phyloP scores from a whole-genome alignment of 2,113 vertebrate genomes.

The Lagopus leucura region DNA sequence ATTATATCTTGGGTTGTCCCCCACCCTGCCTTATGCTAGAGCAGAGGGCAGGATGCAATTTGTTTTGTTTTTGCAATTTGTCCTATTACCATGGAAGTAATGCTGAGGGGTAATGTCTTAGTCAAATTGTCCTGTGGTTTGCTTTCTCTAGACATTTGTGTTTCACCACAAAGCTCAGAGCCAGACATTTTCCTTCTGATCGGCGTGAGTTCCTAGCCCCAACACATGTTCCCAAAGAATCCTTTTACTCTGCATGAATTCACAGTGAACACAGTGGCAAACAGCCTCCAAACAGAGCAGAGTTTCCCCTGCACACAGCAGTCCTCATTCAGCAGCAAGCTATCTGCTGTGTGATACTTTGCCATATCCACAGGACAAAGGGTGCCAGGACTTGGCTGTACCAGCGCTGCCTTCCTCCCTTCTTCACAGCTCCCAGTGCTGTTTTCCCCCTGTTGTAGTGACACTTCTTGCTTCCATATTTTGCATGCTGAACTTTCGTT shows the following conservation, averaged over 20 bases:
- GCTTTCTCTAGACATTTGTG: neutral
- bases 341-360: fast-evolving
- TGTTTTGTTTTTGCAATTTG: neutral
- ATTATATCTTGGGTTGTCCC: neutral
- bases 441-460: neutral
- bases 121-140: neutral
- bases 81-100: neutral
- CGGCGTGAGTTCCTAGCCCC: neutral
- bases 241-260: neutral
- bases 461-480: neutral
- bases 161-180: neutral
- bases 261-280: neutral
- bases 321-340: neutral
- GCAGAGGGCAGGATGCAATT: neutral
- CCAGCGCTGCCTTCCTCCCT: fast-evolving
- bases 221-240: fast-evolving
- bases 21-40: neutral
- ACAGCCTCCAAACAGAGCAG: neutral
- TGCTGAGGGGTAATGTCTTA: neutral
- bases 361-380: fast-evolving
- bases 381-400: fast-evolving
- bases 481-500: neutral
- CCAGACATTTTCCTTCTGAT: neutral
- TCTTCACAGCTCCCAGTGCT: fast-evolving
- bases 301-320: neutral